Evolutionary conservation across 2,888 invertebrate species (phyloP), one percentile per base, ranked within the genome.

Genomic region (Yponomeuta malinellus): DNA sequence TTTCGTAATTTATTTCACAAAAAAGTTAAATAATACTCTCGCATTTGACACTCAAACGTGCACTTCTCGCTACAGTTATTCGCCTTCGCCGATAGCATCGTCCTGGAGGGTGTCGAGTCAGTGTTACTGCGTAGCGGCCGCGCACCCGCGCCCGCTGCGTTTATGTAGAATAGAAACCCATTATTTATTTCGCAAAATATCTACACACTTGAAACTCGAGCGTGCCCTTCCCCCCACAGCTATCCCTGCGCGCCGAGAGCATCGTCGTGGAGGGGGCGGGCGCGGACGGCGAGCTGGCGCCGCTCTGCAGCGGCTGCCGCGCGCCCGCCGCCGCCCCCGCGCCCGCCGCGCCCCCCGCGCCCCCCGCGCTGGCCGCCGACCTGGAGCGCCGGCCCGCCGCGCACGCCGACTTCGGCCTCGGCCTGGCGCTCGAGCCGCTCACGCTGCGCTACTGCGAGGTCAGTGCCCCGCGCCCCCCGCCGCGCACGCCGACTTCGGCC

Each of bases 221-320:
- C 23, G 23, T 23, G 23, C 12, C 12, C 3, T 59, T 59, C 52
- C 15, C 1, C 43, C n/a, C n/a, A 15, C 74, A 92, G 90, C 74
- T 95, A 37, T 95, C 95, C 69, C 93, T 94, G 4, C 90, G 95
- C 70, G 94, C 96, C 10, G 96, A 97, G 82, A 96, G 95, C 79
- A 92, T 96, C 73, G 94, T 96, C 0, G 86, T 96, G 8, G 96
- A 97, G 85, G 96, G 96, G 0, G 93, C 94, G 2, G 95, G 95
- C 6, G 89, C 94, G 0, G 96, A 96, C 73, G 95, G 95, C 72
- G 96, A 96, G 73, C 85, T 96, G 48, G 94, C 95, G 8, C 95
- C 96, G 0, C 87, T 96, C 9, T 85, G 96, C 69, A 94, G 94
- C 1, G 73, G 74, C 71, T 71, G 73, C 48, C 76, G 83, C 69